These are phyloP conservation scores for Pocota personata DNA, from an alignment of 2,888 invertebrate genomes.

Conservation along the genomic window DNA sequence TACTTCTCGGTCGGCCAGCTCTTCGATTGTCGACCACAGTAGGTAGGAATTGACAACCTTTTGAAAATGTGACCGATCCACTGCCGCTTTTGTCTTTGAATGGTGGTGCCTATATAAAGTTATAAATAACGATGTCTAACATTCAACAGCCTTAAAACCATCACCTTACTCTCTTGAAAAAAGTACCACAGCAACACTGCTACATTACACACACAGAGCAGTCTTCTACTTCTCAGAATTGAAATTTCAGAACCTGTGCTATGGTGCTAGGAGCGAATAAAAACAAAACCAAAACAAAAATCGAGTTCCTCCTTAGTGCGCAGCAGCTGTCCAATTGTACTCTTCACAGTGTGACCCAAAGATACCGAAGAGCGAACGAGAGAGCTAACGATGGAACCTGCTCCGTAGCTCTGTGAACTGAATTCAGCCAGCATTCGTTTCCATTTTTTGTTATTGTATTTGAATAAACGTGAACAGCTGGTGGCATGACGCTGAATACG, in stretches of 20 bases:
- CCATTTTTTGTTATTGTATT: constrained; percentile 7
- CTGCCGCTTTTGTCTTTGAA: no score
- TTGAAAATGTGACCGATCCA: no score
- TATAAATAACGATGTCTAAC: no score
- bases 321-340: constrained; percentile 61
- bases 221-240: neutral
- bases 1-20: no score
- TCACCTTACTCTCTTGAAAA: neutral
- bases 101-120: no score
- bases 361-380: constrained; percentile 29
- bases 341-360: constrained; percentile 31
- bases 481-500: constrained; percentile 54
- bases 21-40: no score
- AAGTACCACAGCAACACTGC: constrained; percentile 19
- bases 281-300: constrained; percentile 15
- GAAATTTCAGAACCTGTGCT: constrained; percentile 7
- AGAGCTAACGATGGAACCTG: constrained; percentile 41
- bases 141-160: neutral
- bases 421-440: constrained; percentile 33
- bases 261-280: neutral
- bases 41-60: no score
- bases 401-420: constrained; percentile 3
- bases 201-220: neutral
- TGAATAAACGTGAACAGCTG: constrained; percentile 59
- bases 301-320: constrained; percentile 44